Evolutionary conservation across 2,113 vertebrate species (phyloP), one percentile per base, ranked within the genome.

Genomic region (Muscicapa adusta): DNA sequence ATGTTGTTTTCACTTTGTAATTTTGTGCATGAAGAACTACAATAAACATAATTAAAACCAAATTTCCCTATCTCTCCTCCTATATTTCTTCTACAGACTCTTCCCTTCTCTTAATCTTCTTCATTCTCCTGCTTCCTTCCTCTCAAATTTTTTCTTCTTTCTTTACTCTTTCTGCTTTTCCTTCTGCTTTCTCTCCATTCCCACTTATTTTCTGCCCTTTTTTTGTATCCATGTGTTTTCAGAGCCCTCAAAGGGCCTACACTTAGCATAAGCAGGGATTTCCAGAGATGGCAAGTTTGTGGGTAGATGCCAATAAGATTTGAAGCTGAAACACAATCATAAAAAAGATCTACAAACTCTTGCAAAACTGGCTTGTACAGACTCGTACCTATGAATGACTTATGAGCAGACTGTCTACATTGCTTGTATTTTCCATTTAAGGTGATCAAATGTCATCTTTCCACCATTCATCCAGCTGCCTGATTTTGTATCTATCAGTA

Each of bases 1-100:
- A 92, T 72, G 60, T 88, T 96, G 75, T 80, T 96, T 95, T 93
- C 85, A 88, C 79, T 97, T 90, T 18, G 90, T 38, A 92, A 96
- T 96, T 96, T 91, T 96, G 94, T 94, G 94, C 90, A 95, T 96
- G 93, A 92, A 80, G 88, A 96, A 84, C 91, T 94, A 91, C 90
- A 90, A 95, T 77, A 95, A 94, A 95, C 85, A 75, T 94, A 96
- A 96, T 93, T 96, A 96, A 96, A 95, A 63, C 29, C n/a, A 93
- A 93, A 95, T 93, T 95, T 96, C 85, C 65, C 72, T 91, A 6
- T 94, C 93, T 93, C 36, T 67, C 25, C 26, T 93, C 43, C 65
- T 83, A 53, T 80, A 94, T 85, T 85, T 90, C 60, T 94, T 85
- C 48, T 62, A 0, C 0, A 33, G 79, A 57, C 20, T 91, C 72